These are phyloP conservation scores for Struthidea cinerea DNA, from an alignment of 2,113 vertebrate species.

Conservation along the genomic window DNA sequence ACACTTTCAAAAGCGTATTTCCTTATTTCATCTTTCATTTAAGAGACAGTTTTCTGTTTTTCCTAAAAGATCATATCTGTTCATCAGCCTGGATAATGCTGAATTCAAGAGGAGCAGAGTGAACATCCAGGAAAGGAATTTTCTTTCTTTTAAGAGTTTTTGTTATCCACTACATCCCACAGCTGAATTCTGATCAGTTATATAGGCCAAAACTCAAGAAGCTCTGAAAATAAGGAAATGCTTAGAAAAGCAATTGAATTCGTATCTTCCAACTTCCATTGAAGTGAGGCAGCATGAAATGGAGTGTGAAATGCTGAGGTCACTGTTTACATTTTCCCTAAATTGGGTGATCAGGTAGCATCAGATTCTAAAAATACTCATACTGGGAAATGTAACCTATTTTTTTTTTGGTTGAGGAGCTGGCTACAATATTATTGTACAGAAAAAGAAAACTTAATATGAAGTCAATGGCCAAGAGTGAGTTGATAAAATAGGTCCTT, in stretches of 20 bases:
- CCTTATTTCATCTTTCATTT: not conserved
- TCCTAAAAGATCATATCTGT: not conserved
- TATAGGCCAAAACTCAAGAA: not conserved
- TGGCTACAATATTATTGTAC: not conserved
- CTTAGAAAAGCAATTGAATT: not conserved
- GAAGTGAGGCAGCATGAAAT: conserved; percentile 10
- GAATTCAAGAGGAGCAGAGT: not conserved
- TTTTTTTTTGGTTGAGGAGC: not conserved
- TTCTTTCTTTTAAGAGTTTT: not conserved
- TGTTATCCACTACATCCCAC: not conserved
- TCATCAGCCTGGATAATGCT: not conserved
- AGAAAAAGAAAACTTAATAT: not conserved
- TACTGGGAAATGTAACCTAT: not conserved
- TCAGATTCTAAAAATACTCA: not conserved
- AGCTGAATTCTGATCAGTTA: not conserved
- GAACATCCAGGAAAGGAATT: not conserved
- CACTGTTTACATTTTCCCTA: conserved; percentile 14
- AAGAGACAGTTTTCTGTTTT: not conserved
- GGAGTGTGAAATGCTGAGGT: not conserved
- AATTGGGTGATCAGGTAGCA: conserved; percentile 1
- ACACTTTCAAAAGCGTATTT: not conserved
- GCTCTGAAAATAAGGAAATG: conserved; percentile 5
- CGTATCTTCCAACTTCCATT: not conserved
- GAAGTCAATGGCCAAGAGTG: not conserved
- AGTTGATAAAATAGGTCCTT: not conserved